Percentiles rank a stretch among this genome's conserved stretches.
Evolutionary conservation across 2,113 vertebrate genomes (phyloP).

Genomic region (Microcebus lehilahytsara): DNA sequence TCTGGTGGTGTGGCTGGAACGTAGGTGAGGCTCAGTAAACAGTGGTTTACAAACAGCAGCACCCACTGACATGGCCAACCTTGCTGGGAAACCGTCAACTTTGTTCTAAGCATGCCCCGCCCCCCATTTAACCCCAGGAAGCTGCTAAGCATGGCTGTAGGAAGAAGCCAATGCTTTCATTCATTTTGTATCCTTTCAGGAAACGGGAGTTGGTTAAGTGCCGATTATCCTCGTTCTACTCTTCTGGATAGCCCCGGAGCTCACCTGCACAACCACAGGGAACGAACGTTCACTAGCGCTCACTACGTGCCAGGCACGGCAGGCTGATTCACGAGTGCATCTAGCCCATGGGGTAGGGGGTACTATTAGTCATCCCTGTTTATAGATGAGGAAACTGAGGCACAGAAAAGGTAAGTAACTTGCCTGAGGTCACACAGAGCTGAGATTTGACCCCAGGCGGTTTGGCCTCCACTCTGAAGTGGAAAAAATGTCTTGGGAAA

Average conservation of each 20-base stretch:
- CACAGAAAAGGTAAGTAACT: background rate
- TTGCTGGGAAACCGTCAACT: background rate
- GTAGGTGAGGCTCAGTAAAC: too few species aligned
- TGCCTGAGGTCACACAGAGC: background rate
- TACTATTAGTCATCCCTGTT: background rate
- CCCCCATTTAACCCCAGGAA: background rate
- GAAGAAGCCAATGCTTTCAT: background rate
- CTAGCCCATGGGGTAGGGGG: background rate
- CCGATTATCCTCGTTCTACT: background rate
- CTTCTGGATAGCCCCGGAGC: background rate
- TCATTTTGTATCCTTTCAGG: too few species aligned
- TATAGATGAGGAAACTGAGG: background rate
- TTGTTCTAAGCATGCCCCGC: background rate
- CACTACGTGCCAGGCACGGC: background rate
- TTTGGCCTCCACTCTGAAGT: background rate
- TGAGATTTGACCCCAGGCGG: background rate
- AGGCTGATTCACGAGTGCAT: background rate
- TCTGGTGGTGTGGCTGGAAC: background rate
- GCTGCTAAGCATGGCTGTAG: background rate
- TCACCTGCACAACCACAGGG: background rate
- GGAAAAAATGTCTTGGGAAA: background rate
- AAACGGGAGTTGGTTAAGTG: background rate
- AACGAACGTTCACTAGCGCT: background rate
- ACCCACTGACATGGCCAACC: accelerated
- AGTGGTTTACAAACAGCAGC: background rate